Percentiles rank a stretch among this genome's conserved stretches.
Conservation (phyloP, 1,140 invertebrate species). For the Parapsyche elsis region DNA sequence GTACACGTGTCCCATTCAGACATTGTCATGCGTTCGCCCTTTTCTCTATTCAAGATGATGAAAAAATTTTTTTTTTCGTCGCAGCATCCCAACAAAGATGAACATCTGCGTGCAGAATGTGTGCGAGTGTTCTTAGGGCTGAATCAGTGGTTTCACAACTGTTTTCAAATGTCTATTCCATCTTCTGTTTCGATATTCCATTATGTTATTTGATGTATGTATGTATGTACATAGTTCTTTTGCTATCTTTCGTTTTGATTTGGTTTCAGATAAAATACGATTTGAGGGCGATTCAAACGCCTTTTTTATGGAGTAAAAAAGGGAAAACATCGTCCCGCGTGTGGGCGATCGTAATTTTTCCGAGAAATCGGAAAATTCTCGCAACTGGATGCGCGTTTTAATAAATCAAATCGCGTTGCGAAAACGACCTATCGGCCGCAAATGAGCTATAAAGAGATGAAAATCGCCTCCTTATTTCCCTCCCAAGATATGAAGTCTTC, state of each 20-base stretch:
- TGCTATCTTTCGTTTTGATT: no score
- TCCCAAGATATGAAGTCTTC: conserved; percentile 17
- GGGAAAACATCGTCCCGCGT: no score
- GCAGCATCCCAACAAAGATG: neutral
- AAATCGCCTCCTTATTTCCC: neutral
- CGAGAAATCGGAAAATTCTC: neutral
- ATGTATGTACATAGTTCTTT: no score
- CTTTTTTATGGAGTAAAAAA: no score
- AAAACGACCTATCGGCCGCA: neutral
- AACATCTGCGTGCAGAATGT: conserved; percentile 38
- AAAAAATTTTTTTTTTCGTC: neutral
- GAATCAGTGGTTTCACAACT: neutral
- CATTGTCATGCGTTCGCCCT: conserved; percentile 4
- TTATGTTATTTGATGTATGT: no score
- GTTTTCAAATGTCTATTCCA: neutral
- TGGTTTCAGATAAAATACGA: no score
- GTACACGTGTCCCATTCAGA: conserved; percentile 19
- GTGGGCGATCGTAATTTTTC: no score
- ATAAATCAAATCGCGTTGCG: conserved; percentile 7
- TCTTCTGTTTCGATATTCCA: neutral
- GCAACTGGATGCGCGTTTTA: neutral
- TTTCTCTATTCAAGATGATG: conserved; percentile 23
- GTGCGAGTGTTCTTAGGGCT: neutral
- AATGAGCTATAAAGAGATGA: conserved; percentile 3
- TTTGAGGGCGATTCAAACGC: no score